These are phyloP conservation scores for Cynopterus brachyotis DNA, from an alignment of 2,113 vertebrate species.

Conservation along the genomic window DNA sequence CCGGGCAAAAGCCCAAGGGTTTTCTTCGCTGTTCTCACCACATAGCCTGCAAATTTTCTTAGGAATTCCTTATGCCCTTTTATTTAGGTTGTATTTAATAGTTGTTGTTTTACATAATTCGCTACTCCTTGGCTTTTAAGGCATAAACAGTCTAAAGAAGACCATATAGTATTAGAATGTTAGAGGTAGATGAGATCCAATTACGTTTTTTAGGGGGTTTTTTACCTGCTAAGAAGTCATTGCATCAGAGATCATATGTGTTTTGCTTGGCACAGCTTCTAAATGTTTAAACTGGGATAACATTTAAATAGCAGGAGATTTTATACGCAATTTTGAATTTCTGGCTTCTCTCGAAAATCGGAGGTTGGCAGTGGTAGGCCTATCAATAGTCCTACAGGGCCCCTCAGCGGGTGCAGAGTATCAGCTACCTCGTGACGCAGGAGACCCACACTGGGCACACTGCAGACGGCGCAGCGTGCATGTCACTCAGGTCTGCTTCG, in stretches of 20 bases:
- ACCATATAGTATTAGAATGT: background rate
- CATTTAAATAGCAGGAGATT: background rate
- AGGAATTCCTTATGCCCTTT: background rate
- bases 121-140: background rate
- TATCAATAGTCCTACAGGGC: background rate
- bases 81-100: background rate
- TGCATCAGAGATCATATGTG: background rate
- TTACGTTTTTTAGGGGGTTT: background rate
- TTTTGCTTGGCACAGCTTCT: conserved; percentile 36
- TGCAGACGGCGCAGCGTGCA: background rate
- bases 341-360: background rate
- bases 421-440: fast-evolving
- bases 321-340: conserved; percentile 14
- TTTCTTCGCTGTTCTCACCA: background rate
- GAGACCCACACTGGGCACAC: background rate
- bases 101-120: background rate
- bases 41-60: background rate
- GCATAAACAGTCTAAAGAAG: background rate
- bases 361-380: background rate
- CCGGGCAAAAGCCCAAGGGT: background rate
- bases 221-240: background rate
- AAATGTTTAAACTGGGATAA: background rate
- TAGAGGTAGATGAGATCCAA: background rate
- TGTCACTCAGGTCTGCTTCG: background rate
- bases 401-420: background rate